Base-by-base conservation (phyloP, 2,797 vertebrate genomes). In the Sebastes matsubarae region DNA sequence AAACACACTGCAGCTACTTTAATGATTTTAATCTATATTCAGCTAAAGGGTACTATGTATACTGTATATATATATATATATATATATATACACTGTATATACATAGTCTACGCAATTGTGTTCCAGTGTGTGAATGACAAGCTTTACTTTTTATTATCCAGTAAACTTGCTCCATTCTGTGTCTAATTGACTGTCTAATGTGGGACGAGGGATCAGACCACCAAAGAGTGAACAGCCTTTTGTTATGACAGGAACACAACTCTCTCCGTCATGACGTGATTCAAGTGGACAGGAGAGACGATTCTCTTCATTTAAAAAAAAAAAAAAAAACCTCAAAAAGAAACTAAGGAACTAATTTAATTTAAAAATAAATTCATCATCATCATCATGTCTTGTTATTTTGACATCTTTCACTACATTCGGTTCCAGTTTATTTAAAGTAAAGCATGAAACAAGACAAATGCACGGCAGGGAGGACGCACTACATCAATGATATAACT, bases 401-500 rank as follows among this genome's bases (percentile, higher is more conserved):
- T 9, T 58, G 74, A 61, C 52, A 60, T 20, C 24, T 34, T 59
- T 0, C 27, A 22, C 8, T 11, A 14, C 27, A 22, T 36, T 57
- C 20, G 22, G 2, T 9, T 58, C 30, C 59, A 57, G 27, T n/a
- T 70, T 57, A 10, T 11, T 10, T 6, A 55, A 20, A 36, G 8
- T 9, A 50, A 10, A 61, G 70, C 65, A 29, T 54, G 57, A 80
- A 75, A 79, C 36, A 79, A 78, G 81, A 75, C 67, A 74, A 85
- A 87, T 76, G 71, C 32, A 6, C 54, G 25, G 57, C 67, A 24
- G 77, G 72, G 34, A 73, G 75, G 83, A 82, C 72, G 55, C 86
- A 68, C 86, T 83, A 82, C 81, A 76, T 90, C 77, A 90, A 87
- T 85, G 87, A 89, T 87, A 75, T n/a, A 89, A 86, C 81, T 80